Evolutionary conservation across 92 coral and sea anemone genomes (phyloP).

Genomic region (Phenganax marumi): DNA sequence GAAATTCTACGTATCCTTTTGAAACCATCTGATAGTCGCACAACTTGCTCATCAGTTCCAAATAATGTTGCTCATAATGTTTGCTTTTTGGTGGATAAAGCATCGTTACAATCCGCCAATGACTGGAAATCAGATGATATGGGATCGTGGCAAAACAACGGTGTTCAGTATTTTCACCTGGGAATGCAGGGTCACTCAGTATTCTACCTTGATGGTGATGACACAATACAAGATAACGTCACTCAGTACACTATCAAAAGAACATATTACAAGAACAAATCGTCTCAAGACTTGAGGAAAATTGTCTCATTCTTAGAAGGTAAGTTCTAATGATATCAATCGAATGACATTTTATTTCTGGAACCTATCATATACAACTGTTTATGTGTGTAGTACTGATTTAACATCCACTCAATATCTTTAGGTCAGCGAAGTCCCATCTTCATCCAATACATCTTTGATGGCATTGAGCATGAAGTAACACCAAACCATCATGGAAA

Average conservation of each 20-base stretch:
- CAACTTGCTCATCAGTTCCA: constrained; percentile 20
- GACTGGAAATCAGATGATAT: constrained; percentile 31
- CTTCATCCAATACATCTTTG: constrained; percentile 14
- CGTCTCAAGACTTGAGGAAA: background rate
- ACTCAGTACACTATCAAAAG: too few species aligned
- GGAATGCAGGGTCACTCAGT: constrained; percentile 9
- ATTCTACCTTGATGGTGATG: constrained; percentile 2
- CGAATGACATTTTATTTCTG: background rate
- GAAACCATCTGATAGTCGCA: background rate
- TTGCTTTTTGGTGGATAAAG: constrained; percentile 5
- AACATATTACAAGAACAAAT: constrained; percentile 15
- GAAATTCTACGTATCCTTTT: background rate
- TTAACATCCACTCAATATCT: too few species aligned
- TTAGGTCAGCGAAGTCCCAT: constrained; percentile 3
- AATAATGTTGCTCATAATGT: constrained; percentile 20
- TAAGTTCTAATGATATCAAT: background rate
- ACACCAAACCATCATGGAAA: constrained; percentile 14
- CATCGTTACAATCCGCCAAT: background rate
- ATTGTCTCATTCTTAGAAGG: constrained; percentile 14
- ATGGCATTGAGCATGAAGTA: constrained; percentile 22
- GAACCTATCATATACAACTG: too few species aligned
- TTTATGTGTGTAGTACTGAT: too few species aligned
- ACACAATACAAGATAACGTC: constrained; percentile 1
- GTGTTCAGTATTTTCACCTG: constrained; percentile 24
- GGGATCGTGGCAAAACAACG: constrained; percentile 38